These are phyloP conservation scores for Cheilinus undulatus DNA, from an alignment of 2,113 vertebrate species.

Conservation along the genomic window DNA sequence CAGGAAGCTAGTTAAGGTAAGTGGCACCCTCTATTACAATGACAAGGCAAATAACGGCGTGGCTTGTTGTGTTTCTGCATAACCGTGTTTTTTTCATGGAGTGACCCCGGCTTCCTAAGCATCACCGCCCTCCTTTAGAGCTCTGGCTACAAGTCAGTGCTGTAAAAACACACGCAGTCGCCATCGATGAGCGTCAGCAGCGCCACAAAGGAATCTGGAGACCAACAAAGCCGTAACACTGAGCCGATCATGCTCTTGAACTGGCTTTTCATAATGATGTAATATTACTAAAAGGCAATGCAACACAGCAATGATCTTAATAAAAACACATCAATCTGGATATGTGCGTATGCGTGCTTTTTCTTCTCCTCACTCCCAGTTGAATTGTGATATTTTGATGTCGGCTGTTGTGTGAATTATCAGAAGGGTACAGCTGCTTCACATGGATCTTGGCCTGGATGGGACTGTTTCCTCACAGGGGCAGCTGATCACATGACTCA, in stretches of 20 bases:
- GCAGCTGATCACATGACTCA: constrained; percentile 76
- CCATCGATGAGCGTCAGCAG: constrained; percentile 57
- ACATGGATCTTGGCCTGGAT: constrained; percentile 72
- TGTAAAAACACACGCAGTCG: constrained; percentile 63
- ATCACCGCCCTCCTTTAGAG: constrained; percentile 35
- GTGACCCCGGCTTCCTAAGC: constrained; percentile 47
- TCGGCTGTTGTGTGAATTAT: constrained; percentile 70
- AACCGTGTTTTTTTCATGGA: constrained; percentile 45
- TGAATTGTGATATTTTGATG: constrained; percentile 70
- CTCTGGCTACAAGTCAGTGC: constrained; percentile 46
- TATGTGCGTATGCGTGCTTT: constrained; percentile 35
- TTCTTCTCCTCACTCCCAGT: constrained; percentile 46
- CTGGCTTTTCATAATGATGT: constrained; percentile 67
- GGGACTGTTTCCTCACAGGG: constrained; percentile 74
- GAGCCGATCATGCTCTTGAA: constrained; percentile 51
- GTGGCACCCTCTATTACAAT: constrained; percentile 68
- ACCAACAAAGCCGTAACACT: constrained; percentile 55
- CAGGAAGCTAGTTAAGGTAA: constrained; percentile 77
- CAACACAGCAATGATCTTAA: constrained; percentile 72
- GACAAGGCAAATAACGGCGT: constrained; percentile 60
- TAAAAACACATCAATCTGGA: constrained; percentile 70
- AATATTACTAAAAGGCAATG: constrained; percentile 66
- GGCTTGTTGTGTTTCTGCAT: constrained; percentile 54
- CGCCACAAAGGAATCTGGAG: constrained; percentile 52
- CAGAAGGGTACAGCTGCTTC: constrained; percentile 73